A percentile compares a stretch with the other conserved stretches of the same genome.
phyloP scores from a whole-genome alignment of 2,113 vertebrate genomes.

The Onychostruthus taczanowskii region DNA sequence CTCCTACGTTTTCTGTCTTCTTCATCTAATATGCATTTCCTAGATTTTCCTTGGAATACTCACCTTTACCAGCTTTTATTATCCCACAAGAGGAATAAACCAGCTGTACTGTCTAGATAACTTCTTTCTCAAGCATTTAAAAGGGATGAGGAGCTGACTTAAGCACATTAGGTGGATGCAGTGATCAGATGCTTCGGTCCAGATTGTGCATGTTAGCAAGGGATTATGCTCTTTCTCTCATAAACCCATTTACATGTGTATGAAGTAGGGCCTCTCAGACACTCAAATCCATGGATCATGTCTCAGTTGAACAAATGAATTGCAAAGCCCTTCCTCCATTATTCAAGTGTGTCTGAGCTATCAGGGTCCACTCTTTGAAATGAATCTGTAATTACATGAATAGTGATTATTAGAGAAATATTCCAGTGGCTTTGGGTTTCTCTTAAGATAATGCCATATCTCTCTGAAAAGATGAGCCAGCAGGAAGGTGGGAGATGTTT shows the following conservation, averaged over 20 bases:
- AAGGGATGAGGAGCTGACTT: neutral
- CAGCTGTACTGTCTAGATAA: neutral
- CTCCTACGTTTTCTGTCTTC: neutral
- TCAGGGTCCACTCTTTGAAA: neutral
- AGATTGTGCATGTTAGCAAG: neutral
- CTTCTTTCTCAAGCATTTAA: neutral
- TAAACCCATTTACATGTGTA: neutral
- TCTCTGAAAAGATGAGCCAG: neutral
- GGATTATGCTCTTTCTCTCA: neutral
- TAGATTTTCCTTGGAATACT: neutral
- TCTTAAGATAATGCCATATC: neutral
- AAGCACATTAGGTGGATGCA: neutral
- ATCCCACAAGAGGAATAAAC: neutral
- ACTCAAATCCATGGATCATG: neutral
- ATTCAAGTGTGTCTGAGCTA: neutral
- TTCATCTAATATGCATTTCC: neutral
- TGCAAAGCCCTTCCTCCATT: neutral
- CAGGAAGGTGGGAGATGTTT: neutral
- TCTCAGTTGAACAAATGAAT: neutral
- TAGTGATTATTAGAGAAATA: neutral
- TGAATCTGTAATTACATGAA: neutral
- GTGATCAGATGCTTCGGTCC: neutral
- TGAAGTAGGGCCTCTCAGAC: neutral
- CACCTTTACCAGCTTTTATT: neutral
- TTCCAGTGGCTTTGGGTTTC: neutral